These are phyloP conservation scores for Lamellibrachia luymesi DNA, from an alignment of 1,140 invertebrate genomes.

Conservation along the genomic window DNA sequence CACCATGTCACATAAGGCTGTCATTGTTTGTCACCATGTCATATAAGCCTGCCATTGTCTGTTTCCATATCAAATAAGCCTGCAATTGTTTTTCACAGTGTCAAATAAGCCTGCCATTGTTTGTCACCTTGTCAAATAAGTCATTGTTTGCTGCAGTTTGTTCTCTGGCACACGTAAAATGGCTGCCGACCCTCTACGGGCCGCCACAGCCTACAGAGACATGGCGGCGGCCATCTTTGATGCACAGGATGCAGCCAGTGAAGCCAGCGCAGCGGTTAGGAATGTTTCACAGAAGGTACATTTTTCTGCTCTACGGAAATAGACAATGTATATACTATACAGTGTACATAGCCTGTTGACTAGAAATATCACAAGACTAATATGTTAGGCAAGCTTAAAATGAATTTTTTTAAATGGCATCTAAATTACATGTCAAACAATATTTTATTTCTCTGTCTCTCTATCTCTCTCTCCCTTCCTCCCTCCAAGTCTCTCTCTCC, in stretches of 20 bases:
- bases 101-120: neutral
- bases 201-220: constrained; percentile 78
- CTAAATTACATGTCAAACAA: no score
- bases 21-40: no score
- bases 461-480: no score
- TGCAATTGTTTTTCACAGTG: neutral
- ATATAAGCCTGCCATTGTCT: no score
- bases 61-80: no score
- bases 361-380: no score
- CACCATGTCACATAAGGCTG: no score
- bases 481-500: no score
- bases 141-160: constrained; percentile 56
- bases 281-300: constrained; percentile 53
- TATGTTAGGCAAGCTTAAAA: no score
- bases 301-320: neutral
- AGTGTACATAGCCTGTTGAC: neutral
- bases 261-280: constrained; percentile 26
- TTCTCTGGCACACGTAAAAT: constrained; percentile 69
- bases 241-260: constrained; percentile 64
- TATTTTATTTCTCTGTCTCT: no score
- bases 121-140: neutral
- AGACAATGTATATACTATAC: neutral
- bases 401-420: no score
- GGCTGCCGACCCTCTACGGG: constrained; percentile 70
- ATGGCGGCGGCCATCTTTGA: constrained; percentile 70